Evolutionary conservation across 2,113 vertebrate genomes (phyloP).

Genomic region (Pseudopodoces humilis): DNA sequence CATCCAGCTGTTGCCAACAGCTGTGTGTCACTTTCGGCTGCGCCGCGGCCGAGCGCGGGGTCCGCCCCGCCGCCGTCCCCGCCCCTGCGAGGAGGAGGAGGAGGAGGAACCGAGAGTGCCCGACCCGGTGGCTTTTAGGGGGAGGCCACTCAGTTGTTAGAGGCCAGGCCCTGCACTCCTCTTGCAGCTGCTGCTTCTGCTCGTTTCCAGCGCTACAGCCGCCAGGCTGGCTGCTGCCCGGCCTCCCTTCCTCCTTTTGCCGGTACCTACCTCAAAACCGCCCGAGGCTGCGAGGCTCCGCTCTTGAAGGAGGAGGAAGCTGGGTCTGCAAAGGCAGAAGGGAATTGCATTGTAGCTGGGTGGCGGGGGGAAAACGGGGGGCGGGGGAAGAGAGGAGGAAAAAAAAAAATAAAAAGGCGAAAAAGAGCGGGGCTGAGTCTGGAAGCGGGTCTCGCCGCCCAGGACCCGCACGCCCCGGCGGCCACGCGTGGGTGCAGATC

Average conservation of each 20-base stretch:
- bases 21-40: constrained; percentile 59
- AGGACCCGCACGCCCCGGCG: constrained; percentile 38
- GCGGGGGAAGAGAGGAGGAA: background rate
- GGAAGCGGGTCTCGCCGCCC: constrained; percentile 19
- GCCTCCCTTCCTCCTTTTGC: background rate
- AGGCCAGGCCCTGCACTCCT: background rate
- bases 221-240: background rate
- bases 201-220: background rate
- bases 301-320: background rate
- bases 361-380: constrained; percentile 6
- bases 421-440: background rate
- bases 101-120: constrained; percentile 41
- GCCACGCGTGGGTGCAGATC: constrained; percentile 42
- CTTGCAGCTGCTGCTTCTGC: background rate
- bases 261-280: constrained; percentile 28
- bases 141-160: constrained; percentile 22
- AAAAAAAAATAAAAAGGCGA: background rate
- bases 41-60: constrained; percentile 25
- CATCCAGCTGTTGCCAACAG: constrained; percentile 72
- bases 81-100: constrained; percentile 26
- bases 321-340: background rate
- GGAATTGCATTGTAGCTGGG: constrained; percentile 38
- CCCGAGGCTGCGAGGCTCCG: constrained; percentile 42
- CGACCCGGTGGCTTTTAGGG: constrained; percentile 65
- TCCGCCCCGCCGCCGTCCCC: constrained; percentile 26